phyloP scores from a whole-genome alignment of 2,113 vertebrate species.

The Ptychochromis oligacanthus region DNA sequence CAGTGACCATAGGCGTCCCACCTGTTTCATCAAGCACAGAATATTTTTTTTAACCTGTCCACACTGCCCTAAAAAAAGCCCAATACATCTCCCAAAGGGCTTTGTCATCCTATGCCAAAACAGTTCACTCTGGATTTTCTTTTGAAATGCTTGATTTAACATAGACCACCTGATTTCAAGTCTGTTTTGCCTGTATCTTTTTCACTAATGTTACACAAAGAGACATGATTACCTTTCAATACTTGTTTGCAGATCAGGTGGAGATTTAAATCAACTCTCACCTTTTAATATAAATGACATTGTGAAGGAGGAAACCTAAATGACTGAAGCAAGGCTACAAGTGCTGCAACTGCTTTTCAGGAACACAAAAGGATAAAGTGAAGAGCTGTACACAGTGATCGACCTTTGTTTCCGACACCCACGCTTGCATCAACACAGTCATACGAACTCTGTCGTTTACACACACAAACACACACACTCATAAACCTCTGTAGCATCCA shows the following conservation, averaged over 20 bases:
- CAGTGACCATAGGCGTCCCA: slow-evolving; percentile 68
- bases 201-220: slow-evolving; percentile 16
- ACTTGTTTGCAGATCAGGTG: slow-evolving; percentile 15
- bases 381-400: slow-evolving; percentile 36
- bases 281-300: slow-evolving; percentile 16
- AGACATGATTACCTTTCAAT: background rate
- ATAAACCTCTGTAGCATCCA: slow-evolving; percentile 38
- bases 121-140: slow-evolving; percentile 28
- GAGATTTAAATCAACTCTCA: slow-evolving; percentile 34
- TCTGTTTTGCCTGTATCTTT: slow-evolving; percentile 13
- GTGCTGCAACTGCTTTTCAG: slow-evolving; percentile 46
- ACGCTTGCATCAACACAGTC: slow-evolving; percentile 7
- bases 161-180: slow-evolving; percentile 27
- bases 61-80: slow-evolving; percentile 12
- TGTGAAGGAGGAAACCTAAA: background rate
- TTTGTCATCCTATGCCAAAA: slow-evolving; percentile 18
- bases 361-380: slow-evolving; percentile 50
- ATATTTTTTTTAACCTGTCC: slow-evolving; percentile 63
- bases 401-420: slow-evolving; percentile 46
- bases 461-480: slow-evolving; percentile 11
- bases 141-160: slow-evolving; percentile 25
- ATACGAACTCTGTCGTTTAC: background rate
- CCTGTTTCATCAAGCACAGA: slow-evolving; percentile 73
- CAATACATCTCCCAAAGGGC: background rate
- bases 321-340: background rate